Evolutionary conservation across 2,113 vertebrate species (phyloP).

Genomic region (Trogon melanurus): DNA sequence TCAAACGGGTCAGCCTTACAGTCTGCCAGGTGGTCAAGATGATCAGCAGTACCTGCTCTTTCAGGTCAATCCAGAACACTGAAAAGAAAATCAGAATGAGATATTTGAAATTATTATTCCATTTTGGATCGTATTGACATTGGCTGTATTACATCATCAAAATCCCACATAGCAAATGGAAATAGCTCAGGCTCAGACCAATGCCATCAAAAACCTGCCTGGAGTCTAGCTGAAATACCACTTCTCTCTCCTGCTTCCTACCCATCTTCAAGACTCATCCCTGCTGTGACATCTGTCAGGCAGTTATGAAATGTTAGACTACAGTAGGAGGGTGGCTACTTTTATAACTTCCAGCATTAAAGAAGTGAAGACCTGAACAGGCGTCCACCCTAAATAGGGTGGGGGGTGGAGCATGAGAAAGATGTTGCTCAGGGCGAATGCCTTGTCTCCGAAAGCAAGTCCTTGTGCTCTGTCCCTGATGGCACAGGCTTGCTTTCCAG

Average conservation of each 20-base stretch:
- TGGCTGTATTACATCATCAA: conserved; percentile 21
- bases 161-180: background rate
- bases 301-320: background rate
- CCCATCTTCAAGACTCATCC: background rate
- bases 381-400: background rate
- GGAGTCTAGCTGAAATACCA: background rate
- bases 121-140: conserved; percentile 33
- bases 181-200: background rate
- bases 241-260: background rate
- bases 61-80: conserved; percentile 24
- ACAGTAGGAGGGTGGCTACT: background rate
- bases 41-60: background rate
- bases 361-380: background rate
- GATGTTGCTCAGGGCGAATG: rapidly evolving
- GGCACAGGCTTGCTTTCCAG: background rate
- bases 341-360: background rate
- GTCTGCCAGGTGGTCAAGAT: conserved; percentile 10
- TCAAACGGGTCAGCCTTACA: conserved; percentile 29
- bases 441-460: background rate
- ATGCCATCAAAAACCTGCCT: background rate
- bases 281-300: background rate
- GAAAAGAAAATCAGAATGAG: conserved; percentile 9
- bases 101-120: conserved; percentile 45
- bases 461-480: background rate
- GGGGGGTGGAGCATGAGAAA: background rate